phyloP scores from a whole-genome alignment of 2,113 vertebrate species.

The Ornithorhynchus anatinus region DNA sequence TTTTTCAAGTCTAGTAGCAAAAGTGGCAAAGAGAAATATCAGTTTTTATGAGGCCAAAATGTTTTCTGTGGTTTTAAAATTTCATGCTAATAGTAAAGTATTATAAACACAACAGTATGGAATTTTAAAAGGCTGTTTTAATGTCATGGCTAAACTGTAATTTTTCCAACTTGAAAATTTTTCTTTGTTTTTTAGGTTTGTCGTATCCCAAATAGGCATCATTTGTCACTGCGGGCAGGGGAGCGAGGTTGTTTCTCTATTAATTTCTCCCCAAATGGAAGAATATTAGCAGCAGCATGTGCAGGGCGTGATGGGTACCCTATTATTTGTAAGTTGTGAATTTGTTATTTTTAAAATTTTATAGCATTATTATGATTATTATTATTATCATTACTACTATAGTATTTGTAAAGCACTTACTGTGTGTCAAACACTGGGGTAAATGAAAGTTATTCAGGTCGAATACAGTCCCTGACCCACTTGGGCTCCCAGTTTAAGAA shows the following conservation, averaged over 20 bases:
- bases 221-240: conserved; percentile 86
- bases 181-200: conserved; percentile 76
- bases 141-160: conserved; percentile 2
- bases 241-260: conserved; percentile 89
- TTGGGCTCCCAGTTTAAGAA: no score
- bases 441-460: no score
- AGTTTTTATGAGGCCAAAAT: no score
- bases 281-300: conserved; percentile 88
- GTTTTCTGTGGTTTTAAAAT: background rate
- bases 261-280: conserved; percentile 88
- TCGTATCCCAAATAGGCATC: conserved; percentile 89
- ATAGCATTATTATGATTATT: no score
- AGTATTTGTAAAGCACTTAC: no score
- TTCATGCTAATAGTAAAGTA: background rate
- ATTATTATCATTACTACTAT: no score
- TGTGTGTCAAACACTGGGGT: no score
- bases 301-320: conserved; percentile 90
- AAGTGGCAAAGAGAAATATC: no score
- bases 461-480: no score
- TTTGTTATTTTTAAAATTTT: no score
- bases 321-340: conserved; percentile 78
- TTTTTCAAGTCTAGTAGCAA: no score
- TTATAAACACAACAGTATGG: background rate
- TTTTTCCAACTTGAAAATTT: conserved; percentile 14
- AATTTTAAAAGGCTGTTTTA: conserved; percentile 1